Base-by-base conservation (phyloP, 2,113 vertebrate species). In the Elanus axillaris region DNA sequence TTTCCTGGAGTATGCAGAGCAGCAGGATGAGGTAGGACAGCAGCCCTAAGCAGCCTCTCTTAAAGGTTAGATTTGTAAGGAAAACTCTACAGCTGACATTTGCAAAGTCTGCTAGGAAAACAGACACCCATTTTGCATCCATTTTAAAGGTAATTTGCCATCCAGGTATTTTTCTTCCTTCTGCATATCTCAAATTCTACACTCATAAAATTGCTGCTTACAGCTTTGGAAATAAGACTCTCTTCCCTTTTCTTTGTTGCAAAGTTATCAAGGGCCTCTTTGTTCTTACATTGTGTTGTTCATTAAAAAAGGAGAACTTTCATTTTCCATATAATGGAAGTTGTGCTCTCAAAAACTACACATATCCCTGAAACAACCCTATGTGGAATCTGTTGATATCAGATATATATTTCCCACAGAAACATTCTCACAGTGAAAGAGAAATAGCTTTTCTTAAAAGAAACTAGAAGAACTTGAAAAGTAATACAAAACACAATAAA, bases 381-480 rank as follows among this genome's bases (percentile, higher is more conserved):
- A 11, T 2, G 13, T 66, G 93, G 93, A 87, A 79, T 92, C 93
- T 66, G 80, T 64, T 93, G 80, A 58, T 94, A 89, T 66, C 68
- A 94, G 80, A 78, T 7, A 69, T 0, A 0, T 60, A 85, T 93
- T 95, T 95, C 93, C 91, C 94, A 72, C 60, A 82, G 96, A 97
- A 91, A 87, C 64, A 64, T 38, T 91, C 75, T 77, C 53, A 43
- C 47, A 62, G 29, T 45, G 58, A 82, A 94, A 89, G 73, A 93
- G 45, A 93, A 96, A 96, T 78, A 89, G 95, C 58, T 95, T 97
- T 91, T 85, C 89, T 95, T 95, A 95, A 94, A 89, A 79, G 73
- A 91, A 96, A 68, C 64, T 21, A 66, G 62, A 93, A 92, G 83
- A 75, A 92, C 68, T 79, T 94, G 60, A 85, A 79, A 87, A 97